phyloP scores from a whole-genome alignment of 2,113 vertebrate species.

The Azemiops feae region DNA sequence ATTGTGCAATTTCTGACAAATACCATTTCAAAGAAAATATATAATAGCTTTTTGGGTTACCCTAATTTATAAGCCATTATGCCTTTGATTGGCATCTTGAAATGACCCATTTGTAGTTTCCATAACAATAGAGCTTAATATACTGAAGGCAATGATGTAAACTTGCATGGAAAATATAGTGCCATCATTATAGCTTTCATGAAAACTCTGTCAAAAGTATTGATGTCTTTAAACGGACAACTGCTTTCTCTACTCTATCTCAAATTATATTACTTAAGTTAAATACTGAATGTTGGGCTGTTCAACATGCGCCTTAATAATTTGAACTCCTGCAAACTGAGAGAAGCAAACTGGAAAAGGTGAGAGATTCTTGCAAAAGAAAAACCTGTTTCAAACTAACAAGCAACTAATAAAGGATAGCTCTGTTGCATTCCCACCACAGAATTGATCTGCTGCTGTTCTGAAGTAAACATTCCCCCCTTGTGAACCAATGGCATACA shows the following conservation, averaged over 20 bases:
- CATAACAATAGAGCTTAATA: slow-evolving; percentile 23
- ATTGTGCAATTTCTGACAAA: slow-evolving; percentile 29
- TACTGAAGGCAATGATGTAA: slow-evolving; percentile 21
- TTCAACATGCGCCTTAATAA: slow-evolving; percentile 59
- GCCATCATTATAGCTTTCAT: slow-evolving; percentile 14
- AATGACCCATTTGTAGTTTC: slow-evolving; percentile 36
- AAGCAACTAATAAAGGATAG: slow-evolving; percentile 69
- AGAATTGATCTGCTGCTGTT: neutral
- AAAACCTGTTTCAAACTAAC: slow-evolving; percentile 58
- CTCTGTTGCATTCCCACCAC: neutral
- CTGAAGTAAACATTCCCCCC: neutral
- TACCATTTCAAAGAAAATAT: slow-evolving; percentile 25
- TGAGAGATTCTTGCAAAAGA: slow-evolving; percentile 54
- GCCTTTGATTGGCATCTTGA: neutral
- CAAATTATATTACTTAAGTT: slow-evolving; percentile 35
- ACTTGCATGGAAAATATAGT: slow-evolving; percentile 30
- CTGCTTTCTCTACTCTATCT: slow-evolving; percentile 44
- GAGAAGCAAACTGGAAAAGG: slow-evolving; percentile 61
- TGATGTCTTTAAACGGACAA: slow-evolving; percentile 41
- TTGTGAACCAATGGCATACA: neutral
- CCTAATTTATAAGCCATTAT: slow-evolving; percentile 30
- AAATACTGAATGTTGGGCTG: slow-evolving; percentile 53
- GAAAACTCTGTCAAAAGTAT: slow-evolving; percentile 48
- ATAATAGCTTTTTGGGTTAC: slow-evolving; percentile 28
- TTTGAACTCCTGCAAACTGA: slow-evolving; percentile 65